Base-by-base conservation (phyloP, 2,113 vertebrate genomes). In the Nesogale talazaci region DNA sequence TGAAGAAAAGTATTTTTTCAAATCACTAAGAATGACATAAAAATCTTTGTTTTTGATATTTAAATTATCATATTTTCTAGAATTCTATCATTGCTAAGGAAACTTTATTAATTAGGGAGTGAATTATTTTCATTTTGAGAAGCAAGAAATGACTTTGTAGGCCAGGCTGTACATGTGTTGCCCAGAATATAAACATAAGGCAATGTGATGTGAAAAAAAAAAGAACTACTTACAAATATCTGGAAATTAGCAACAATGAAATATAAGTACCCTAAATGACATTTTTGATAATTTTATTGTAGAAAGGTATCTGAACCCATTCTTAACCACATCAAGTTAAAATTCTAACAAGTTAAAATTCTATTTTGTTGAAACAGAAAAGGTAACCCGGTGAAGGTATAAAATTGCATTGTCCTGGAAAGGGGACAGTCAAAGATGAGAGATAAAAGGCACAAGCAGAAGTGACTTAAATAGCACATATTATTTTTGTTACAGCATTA, bases 11-110 rank as follows among this genome's bases (percentile, higher is more conserved):
- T 34, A 20, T 34, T 97, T 97, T 95, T 92, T 77, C 29, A 0
- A 15, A 96, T 93, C 94, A 97, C 96, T 86, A 92, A 85, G 79
- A 93, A 20, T 95, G 83, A 52, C 91, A 23, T 94, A 96, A 94
- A 92, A 89, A 59, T 79, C 42, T 92, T 96, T 96, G 91, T 94
- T 93, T 95, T 80, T 94, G 88, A 82, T 89, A 38, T 46, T 61
- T 86, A 90, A 81, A 56, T 82, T 83, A 29, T 70, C 82, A 16
- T 57, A 57, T 87, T 90, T 90, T 83, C 10, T 25, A 84, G 36
- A 42, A 95, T 88, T 74, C 7, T 76, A 67, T 82, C 75, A 87
- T 88, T 72, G 69, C 12, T 16, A 80, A 94, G 70, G 3, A 6
- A 84, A 77, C 0, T 94, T 90, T 89, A 88, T 52, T 52, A 83